Percentiles rank a stretch among this genome's conserved stretches.
Conservation (phyloP, 2,113 vertebrate genomes). For the Cricetomys ansorgei region DNA sequence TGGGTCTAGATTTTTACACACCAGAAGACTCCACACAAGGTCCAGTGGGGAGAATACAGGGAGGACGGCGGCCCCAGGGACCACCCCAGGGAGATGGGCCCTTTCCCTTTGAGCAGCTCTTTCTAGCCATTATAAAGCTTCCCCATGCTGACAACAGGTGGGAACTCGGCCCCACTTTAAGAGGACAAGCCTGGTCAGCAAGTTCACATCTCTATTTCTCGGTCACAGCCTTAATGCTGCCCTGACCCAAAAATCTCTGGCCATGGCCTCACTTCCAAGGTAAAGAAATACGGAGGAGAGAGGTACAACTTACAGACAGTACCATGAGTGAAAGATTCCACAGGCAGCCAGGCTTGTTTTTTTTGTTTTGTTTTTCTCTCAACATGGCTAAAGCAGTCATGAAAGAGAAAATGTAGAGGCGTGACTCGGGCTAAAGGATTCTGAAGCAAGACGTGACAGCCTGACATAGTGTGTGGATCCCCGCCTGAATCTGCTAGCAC, state of each 20-base stretch:
- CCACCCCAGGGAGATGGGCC: accelerated
- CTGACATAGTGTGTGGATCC: neutral
- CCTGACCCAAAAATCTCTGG: neutral
- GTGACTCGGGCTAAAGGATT: neutral
- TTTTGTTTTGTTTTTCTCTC: neutral
- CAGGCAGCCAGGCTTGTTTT: neutral
- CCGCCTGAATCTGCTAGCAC: neutral
- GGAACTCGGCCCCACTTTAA: neutral
- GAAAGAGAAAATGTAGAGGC: neutral
- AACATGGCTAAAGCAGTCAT: neutral
- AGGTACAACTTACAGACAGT: neutral
- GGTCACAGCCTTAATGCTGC: neutral
- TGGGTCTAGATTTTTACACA: neutral
- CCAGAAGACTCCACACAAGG: neutral
- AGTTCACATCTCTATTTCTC: neutral
- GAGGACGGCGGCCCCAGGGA: no score
- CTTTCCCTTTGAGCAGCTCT: neutral
- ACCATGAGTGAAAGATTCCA: neutral
- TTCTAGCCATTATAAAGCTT: neutral
- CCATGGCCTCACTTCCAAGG: neutral
- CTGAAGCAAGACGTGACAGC: neutral
- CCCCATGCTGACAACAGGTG: no score
- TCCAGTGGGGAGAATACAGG: no score
- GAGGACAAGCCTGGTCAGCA: neutral
- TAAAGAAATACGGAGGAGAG: neutral